Evolutionary conservation across 2,113 vertebrate genomes (phyloP).

Genomic region (Heterotilapia buettikoferi): DNA sequence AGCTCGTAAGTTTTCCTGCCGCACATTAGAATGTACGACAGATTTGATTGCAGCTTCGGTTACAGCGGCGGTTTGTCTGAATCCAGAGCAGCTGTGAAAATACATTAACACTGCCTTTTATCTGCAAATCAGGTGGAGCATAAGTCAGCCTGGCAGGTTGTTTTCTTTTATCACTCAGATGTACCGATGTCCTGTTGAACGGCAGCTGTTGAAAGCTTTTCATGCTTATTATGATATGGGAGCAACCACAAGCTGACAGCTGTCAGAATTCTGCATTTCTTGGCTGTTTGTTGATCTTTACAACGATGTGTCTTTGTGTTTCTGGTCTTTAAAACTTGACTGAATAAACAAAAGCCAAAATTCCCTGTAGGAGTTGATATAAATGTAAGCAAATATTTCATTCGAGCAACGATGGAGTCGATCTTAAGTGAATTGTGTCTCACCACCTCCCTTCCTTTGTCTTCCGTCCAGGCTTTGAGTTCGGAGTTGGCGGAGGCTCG

Average conservation of each 20-base stretch:
- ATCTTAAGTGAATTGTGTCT: background rate
- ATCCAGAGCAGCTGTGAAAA: background rate
- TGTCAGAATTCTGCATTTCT: background rate
- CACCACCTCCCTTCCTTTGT: background rate
- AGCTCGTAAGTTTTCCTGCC: background rate
- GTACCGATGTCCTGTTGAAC: background rate
- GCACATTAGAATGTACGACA: background rate
- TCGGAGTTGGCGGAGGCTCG: slow-evolving; percentile 93
- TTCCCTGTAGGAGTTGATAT: background rate
- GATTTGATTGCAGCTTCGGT: background rate
- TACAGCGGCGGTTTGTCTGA: background rate
- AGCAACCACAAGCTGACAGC: background rate
- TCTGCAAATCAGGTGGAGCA: background rate
- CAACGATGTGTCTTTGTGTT: background rate
- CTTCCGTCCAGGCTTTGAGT: slow-evolving; percentile 81
- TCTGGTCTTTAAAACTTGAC: background rate
- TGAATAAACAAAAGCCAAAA: background rate
- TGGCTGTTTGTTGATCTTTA: background rate
- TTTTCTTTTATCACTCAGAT: background rate
- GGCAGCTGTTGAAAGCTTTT: background rate
- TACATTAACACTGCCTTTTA: background rate
- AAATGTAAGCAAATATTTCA: background rate
- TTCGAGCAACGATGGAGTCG: background rate
- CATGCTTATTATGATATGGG: background rate
- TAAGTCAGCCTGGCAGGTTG: background rate